phyloP scores from a whole-genome alignment of 2,797 vertebrate species.

The Poeciliopsis paucimaculata region DNA sequence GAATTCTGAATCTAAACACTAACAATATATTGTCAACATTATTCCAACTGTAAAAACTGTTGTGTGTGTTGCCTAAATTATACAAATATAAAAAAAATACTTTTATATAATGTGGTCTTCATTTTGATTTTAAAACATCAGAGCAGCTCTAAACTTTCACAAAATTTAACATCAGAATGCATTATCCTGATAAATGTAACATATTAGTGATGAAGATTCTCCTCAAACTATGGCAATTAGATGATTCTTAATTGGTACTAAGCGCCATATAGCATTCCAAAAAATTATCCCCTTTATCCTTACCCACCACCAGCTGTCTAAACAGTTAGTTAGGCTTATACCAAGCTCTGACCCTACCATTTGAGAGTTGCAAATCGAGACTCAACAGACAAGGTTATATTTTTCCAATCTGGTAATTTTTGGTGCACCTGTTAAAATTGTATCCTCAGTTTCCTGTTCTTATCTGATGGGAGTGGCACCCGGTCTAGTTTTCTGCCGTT shows the following conservation, averaged over 20 bases:
- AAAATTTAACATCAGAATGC: background rate
- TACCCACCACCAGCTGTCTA: background rate
- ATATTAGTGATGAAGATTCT: background rate
- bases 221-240: background rate
- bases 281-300: background rate
- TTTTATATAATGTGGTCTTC: background rate
- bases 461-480: background rate
- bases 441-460: background rate
- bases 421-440: background rate
- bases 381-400: background rate
- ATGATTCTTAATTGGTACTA: background rate
- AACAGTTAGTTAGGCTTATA: background rate
- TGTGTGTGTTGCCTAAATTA: background rate
- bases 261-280: background rate
- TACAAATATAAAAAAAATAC: background rate
- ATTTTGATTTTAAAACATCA: background rate
- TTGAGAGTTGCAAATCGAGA: background rate
- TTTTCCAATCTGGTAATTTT: background rate
- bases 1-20: conserved; percentile 34
- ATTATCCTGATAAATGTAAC: background rate
- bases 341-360: background rate
- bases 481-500: background rate
- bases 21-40: conserved; percentile 19
- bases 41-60: background rate
- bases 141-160: background rate